These are phyloP conservation scores for Actias luna DNA, from an alignment of 2,888 invertebrate species.

Conservation along the genomic window DNA sequence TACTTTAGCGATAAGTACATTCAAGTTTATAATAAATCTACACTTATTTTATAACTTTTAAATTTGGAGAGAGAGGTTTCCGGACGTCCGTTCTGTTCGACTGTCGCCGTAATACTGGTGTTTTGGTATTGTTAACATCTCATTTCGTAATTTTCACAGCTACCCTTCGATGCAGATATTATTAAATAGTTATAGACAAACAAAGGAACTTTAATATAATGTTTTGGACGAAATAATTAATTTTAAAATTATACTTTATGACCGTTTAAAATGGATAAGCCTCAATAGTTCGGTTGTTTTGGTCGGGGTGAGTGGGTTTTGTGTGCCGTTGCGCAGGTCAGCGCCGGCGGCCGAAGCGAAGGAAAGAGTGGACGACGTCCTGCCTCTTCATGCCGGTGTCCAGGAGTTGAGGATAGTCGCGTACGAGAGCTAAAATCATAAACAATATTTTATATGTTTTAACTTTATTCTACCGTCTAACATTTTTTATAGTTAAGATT, in stretches of 20 bases:
- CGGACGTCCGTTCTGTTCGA: conserved; percentile 36
- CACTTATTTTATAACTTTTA: conserved; percentile 42
- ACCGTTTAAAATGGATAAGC: conserved; percentile 31
- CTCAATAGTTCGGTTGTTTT: conserved; percentile 37
- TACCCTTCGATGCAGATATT: conserved; percentile 37
- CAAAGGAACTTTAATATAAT: conserved; percentile 54
- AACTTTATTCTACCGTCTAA: not conserved
- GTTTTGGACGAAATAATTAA: conserved; percentile 69
- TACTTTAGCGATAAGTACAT: conserved; percentile 69
- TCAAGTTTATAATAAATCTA: conserved; percentile 46
- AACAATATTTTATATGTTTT: not conserved
- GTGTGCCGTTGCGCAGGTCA: conserved; percentile 55
- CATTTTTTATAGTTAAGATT: not conserved
- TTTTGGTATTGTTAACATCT: conserved; percentile 33
- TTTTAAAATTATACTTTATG: conserved; percentile 16
- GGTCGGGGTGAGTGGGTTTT: conserved; percentile 22
- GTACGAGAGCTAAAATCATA: conserved; percentile 58
- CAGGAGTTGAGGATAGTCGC: conserved; percentile 76
- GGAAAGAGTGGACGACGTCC: conserved; percentile 94
- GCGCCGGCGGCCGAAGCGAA: conserved; percentile 92
- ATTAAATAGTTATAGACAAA: conserved; percentile 18
- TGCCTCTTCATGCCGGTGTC: conserved; percentile 91
- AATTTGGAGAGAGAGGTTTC: conserved; percentile 64
- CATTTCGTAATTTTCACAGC: conserved; percentile 35
- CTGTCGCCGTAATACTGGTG: conserved; percentile 28